Base-by-base conservation (phyloP, 2,888 invertebrate genomes). In the Agrenia bidenticulata region DNA sequence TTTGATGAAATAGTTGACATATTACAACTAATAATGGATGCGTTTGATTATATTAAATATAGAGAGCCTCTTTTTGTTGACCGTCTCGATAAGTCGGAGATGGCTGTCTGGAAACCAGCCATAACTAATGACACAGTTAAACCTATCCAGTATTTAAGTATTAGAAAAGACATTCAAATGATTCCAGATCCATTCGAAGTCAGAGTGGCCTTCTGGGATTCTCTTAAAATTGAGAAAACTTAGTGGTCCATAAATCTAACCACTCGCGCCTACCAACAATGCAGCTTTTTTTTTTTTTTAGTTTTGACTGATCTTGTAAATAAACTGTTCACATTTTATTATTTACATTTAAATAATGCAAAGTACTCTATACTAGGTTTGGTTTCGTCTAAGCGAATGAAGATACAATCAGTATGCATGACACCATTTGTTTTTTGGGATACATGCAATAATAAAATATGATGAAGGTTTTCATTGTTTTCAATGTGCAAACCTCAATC, bases 131-230 rank as follows among this genome's bases (percentile, higher is more conserved):
- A 58, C 39, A 27, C 57, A 9, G 61, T 51, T 9, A 17, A 53
- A 17, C 15, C 19, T 26, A 50, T 70, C 13, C 39, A 55, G 19
- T 70, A 66, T 49, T 55, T 70, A 13, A 59, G 56, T 1, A 62
- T 69, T 17, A 57, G 63, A 1, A 50, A 15, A 15, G 56, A 63
- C 15, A 42, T 73, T 19, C 15, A 23, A 21, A 73, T 73, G 73
- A 63, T 67, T 39, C 15, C 53, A 2, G 64, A 70, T 57, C 73
- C 70, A 1, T 70, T 42, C 23, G 42, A 63, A 24, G 41, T 53
- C 27, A 49, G 69, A n/a, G 63, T 67, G 1, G 37, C 55, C 11
- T 70, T 73, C 58, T 73, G 73, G 73, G 67, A 67, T 42, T 55
- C 24, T 50, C 26, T 67, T 19, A 62, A 63, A 42, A 64, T 66